phyloP scores from a whole-genome alignment of 2,888 invertebrate genomes.

The Frankliniella intonsa region DNA sequence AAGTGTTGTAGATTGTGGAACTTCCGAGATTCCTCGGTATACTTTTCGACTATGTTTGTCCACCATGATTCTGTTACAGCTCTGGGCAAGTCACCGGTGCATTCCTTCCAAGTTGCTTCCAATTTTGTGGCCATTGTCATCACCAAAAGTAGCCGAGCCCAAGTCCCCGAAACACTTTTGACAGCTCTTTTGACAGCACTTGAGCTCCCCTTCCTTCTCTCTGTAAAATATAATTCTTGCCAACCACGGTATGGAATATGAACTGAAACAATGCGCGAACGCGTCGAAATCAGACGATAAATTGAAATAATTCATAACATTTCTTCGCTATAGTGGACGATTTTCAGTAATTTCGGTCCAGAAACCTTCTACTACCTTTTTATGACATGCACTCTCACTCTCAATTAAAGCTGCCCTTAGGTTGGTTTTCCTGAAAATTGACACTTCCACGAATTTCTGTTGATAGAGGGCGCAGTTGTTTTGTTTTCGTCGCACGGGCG shows the following conservation, averaged over 20 bases:
- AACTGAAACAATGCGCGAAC: no score
- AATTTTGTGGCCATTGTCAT: conserved; percentile 34
- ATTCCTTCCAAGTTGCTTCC: conserved; percentile 46
- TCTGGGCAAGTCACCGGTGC: conserved; percentile 44
- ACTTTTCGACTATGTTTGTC: conserved; percentile 44
- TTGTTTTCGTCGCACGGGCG: background rate
- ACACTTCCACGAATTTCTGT: background rate
- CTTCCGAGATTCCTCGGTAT: conserved; percentile 48
- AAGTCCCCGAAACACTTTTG: conserved; percentile 13
- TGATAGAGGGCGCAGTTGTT: background rate
- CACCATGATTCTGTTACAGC: conserved; percentile 47
- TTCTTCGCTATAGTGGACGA: no score
- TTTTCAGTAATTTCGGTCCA: no score
- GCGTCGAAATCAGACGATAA: no score
- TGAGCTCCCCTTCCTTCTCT: background rate
- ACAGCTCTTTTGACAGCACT: conserved; percentile 15
- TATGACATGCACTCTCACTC: no score
- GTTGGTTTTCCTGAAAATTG: background rate
- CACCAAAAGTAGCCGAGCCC: background rate
- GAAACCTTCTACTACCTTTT: no score
- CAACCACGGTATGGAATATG: background rate
- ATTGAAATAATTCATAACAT: no score
- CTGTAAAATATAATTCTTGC: background rate
- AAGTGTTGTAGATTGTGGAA: conserved; percentile 52
- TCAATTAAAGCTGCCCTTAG: background rate